A percentile compares a stretch with the other conserved stretches of the same genome.
Conservation (phyloP, 2,888 invertebrate genomes). For the Hypomecis atomaria region DNA sequence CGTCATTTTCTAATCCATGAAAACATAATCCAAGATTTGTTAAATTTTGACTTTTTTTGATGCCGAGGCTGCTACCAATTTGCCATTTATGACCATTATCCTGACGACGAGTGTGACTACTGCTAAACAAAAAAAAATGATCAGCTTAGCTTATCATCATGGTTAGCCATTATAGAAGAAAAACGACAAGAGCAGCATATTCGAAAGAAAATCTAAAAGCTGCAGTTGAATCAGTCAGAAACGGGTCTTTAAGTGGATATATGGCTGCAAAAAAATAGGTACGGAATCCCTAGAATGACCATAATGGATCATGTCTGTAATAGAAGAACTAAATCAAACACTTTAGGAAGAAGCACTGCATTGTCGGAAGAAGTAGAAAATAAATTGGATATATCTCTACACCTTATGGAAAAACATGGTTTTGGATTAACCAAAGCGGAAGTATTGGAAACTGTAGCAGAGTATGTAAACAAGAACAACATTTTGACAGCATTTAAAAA, state of each 20-base stretch:
- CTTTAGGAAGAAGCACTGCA: too few species aligned
- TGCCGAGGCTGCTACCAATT: constrained; percentile 4
- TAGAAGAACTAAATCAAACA: too few species aligned
- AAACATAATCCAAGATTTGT: background rate
- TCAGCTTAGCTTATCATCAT: background rate
- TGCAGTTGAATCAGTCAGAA: constrained; percentile 28
- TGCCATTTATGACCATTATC: constrained; percentile 5
- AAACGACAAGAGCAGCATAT: constrained; percentile 6
- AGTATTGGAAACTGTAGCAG: too few species aligned
- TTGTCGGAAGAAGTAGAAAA: too few species aligned
- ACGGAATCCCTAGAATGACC: too few species aligned
- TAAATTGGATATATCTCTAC: too few species aligned
- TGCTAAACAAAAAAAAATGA: background rate
- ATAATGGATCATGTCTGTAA: too few species aligned
- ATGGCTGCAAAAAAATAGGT: too few species aligned
- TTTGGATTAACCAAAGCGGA: too few species aligned
- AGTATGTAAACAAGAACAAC: too few species aligned
- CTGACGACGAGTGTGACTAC: constrained; percentile 1
- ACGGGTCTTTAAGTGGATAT: constrained; percentile 17
- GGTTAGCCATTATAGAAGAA: constrained; percentile 4
- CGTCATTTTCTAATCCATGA: constrained; percentile 4
- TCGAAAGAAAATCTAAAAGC: constrained; percentile 23
- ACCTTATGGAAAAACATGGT: too few species aligned
- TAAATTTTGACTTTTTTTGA: background rate
- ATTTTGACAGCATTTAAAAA: too few species aligned